Conservation (phyloP, 2,888 invertebrate species). For the Chrysomela aeneicollis region DNA sequence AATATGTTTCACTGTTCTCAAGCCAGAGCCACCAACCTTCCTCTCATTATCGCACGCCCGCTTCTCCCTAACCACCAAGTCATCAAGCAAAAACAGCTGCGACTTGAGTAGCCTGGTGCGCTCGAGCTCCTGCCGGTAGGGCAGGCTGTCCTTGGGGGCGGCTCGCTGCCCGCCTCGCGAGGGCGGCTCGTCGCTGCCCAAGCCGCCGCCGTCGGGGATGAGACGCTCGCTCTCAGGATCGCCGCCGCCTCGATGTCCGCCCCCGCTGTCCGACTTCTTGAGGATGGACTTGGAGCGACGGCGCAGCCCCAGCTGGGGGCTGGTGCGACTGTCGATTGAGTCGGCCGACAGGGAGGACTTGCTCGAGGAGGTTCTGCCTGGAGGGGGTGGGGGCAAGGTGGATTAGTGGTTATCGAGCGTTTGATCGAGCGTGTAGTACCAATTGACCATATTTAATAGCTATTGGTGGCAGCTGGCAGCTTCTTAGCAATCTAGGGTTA, state of each 20-base stretch:
- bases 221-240: slow-evolving; percentile 82
- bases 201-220: slow-evolving; percentile 72
- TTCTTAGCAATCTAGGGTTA: too few relatives aligned
- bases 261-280: slow-evolving; percentile 74
- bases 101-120: slow-evolving; percentile 56
- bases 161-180: too few relatives aligned
- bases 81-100: slow-evolving; percentile 61
- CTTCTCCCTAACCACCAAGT: slow-evolving; percentile 58
- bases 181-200: too few relatives aligned
- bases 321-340: slow-evolving; percentile 69
- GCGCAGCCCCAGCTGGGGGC: slow-evolving; percentile 72
- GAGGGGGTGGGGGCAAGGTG: slow-evolving; percentile 24
- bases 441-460: too few relatives aligned
- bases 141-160: slow-evolving; percentile 42
- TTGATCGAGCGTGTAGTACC: too few relatives aligned
- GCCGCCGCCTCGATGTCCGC: slow-evolving; percentile 58
- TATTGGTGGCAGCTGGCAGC: too few relatives aligned
- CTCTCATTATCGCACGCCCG: slow-evolving; percentile 44
- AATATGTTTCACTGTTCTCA: neutral
- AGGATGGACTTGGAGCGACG: slow-evolving; percentile 78
- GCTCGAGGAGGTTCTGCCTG: slow-evolving; percentile 67
- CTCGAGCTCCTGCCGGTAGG: slow-evolving; percentile 54
- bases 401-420: too few relatives aligned
- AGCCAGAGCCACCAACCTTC: slow-evolving; percentile 17
- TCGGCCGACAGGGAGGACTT: slow-evolving; percentile 75